Evolutionary conservation across 2,113 vertebrate genomes (phyloP).

Genomic region (Alethe diademata): DNA sequence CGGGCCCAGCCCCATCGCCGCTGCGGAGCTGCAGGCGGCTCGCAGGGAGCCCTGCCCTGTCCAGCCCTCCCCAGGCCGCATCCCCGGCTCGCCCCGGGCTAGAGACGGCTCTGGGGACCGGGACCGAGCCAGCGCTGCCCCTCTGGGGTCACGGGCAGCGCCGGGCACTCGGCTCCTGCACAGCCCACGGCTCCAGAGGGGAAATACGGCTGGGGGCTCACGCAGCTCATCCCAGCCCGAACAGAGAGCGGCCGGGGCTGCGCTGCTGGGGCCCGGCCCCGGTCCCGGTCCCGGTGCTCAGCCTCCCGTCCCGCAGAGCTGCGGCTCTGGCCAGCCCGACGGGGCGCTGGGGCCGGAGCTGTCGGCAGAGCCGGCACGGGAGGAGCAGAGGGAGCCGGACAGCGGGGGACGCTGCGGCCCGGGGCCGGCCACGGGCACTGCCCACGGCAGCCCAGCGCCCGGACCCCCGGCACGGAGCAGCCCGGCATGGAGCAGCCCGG

Average conservation of each 20-base stretch:
- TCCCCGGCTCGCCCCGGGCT: neutral
- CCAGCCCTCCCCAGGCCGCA: rapidly evolving
- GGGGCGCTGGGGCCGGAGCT: neutral
- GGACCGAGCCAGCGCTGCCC: rapidly evolving
- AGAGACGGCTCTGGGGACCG: neutral
- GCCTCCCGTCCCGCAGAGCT: neutral
- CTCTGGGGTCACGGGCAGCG: neutral
- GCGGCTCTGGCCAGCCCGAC: rapidly evolving
- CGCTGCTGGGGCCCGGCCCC: neutral
- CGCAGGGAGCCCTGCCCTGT: neutral
- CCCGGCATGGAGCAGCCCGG: too few relatives aligned
- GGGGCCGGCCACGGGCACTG: rapidly evolving
- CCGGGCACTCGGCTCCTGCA: neutral
- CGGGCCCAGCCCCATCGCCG: neutral
- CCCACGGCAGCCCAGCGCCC: rapidly evolving
- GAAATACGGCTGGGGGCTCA: rapidly evolving
- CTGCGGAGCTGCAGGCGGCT: rapidly evolving
- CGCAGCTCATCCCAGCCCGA: neutral
- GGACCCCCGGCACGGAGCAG: rapidly evolving
- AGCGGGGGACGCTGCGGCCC: neutral
- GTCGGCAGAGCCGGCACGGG: rapidly evolving
- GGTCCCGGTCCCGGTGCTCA: too few relatives aligned
- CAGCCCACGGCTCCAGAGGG: neutral
- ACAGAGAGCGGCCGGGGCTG: neutral
- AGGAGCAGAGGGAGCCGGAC: neutral